Evolutionary conservation across 2,888 invertebrate genomes (phyloP).

Genomic region (Ectobius pallidus): DNA sequence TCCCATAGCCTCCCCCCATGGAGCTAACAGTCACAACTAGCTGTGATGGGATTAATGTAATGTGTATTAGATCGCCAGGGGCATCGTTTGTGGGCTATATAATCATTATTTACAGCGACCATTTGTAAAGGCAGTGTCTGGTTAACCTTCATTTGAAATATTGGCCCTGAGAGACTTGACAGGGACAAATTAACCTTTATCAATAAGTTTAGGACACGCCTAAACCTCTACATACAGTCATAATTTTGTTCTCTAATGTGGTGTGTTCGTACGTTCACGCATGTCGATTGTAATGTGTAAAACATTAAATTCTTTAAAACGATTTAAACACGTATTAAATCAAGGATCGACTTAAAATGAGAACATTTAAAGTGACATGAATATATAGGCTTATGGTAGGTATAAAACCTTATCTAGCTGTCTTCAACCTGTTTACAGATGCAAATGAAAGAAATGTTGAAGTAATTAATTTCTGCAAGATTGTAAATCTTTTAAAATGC

Average conservation of each 20-base stretch:
- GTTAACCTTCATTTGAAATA: conserved; percentile 42
- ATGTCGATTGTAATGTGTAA: conserved; percentile 17
- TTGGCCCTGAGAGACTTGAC: conserved; percentile 37
- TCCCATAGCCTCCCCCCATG: no score
- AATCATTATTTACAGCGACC: conserved; percentile 36
- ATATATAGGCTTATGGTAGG: no score
- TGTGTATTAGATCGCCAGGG: conserved; percentile 18
- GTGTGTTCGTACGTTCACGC: not conserved
- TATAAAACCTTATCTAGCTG: no score
- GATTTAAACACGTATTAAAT: not conserved
- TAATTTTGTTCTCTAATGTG: conserved; percentile 10
- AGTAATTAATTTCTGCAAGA: no score
- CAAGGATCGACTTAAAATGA: not conserved
- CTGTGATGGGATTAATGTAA: conserved; percentile 28
- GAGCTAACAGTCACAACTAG: not conserved
- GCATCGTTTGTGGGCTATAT: conserved; percentile 30
- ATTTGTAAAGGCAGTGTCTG: conserved; percentile 36
- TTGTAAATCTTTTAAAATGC: no score
- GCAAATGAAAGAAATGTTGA: no score
- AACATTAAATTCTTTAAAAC: not conserved
- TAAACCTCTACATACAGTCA: conserved; percentile 13
- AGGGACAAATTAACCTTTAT: conserved; percentile 42
- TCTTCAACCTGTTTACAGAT: no score
- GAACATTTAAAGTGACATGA: not conserved
- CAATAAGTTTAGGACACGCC: conserved; percentile 40